Conservation (phyloP, 1,140 invertebrate genomes). For the Magallana angulata region DNA sequence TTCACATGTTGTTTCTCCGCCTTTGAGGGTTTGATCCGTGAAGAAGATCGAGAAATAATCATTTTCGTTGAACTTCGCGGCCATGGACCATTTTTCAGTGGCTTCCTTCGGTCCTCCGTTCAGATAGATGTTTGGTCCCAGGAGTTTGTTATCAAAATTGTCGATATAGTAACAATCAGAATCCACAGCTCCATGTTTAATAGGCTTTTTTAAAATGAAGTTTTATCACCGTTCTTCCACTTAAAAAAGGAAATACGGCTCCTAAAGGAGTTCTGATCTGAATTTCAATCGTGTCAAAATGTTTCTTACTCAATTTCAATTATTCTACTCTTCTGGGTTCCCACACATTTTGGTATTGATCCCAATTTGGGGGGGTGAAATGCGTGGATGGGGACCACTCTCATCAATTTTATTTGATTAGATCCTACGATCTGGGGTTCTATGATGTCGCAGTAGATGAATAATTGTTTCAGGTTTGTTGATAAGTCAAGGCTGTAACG, state of each 20-base stretch:
- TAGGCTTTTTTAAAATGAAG: neutral
- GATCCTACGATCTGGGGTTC: neutral
- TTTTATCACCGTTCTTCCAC: neutral
- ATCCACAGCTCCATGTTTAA: neutral
- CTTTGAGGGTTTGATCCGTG: too few relatives aligned
- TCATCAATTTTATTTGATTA: neutral
- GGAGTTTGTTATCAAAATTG: too few relatives aligned
- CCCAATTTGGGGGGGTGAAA: too few relatives aligned
- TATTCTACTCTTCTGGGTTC: neutral
- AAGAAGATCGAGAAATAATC: too few relatives aligned
- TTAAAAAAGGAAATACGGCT: neutral
- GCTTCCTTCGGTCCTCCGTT: too few relatives aligned
- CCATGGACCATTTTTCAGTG: too few relatives aligned
- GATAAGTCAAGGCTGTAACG: neutral
- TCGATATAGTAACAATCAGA: too few relatives aligned
- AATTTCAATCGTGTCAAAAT: neutral
- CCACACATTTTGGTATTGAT: neutral
- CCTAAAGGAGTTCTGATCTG: neutral
- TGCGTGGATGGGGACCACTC: neutral
- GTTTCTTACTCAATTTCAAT: neutral
- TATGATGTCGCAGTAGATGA: neutral
- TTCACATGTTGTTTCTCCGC: too few relatives aligned
- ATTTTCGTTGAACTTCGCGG: too few relatives aligned
- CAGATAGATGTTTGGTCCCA: too few relatives aligned
- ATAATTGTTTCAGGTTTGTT: neutral